Evolutionary conservation across 2,888 invertebrate genomes (phyloP), one percentile per base, ranked within the genome.

Genomic region (Tortrix viridana): DNA sequence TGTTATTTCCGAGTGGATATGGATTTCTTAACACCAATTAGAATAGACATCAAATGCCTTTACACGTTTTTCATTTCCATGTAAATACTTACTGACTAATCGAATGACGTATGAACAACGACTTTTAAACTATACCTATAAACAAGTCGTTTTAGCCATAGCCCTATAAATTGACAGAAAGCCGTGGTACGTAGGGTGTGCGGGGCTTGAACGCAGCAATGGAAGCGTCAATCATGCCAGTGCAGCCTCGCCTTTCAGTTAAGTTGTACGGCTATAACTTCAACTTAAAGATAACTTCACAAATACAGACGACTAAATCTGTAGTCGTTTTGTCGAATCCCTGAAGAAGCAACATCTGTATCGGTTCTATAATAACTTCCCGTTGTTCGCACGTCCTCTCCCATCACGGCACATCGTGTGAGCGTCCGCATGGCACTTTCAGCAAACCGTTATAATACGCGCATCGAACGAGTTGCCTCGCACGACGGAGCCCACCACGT

Each of bases 391-490:
- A 74, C 81, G 82, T 83, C 76, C 71, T 69, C 70, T 74, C 71
- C 68, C 65, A 77, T 76, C 83, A 82, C 81, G 75, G 82, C 87
- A 89, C 89, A 81, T 80, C 80, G 85, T 88, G 91, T 90, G 89
- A 89, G 90, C 84, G 86, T 87, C 84, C 79, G 91, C 91, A 90
- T 90, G 90, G 85, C 90, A 89, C 91, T 90, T 92, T 91, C 92
- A 92, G 92, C 92, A 90, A 82, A 92, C 92, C 67, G 89, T 92
- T 77, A 86, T 89, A 81, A 91, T 92, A 74, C 89, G 88, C 72
- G 88, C 85, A 71, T 88, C 92, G 70, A 88, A 88, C 81, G 90
- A 89, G 80, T 77, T 86, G 60, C 90, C 86, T 16, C 75, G 76
- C 62, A 79, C 86, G 53, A 77, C 88, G 65, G 77, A 81, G 67